Conservation (phyloP, 2,113 vertebrate genomes). For the Corynorhinus townsendii region DNA sequence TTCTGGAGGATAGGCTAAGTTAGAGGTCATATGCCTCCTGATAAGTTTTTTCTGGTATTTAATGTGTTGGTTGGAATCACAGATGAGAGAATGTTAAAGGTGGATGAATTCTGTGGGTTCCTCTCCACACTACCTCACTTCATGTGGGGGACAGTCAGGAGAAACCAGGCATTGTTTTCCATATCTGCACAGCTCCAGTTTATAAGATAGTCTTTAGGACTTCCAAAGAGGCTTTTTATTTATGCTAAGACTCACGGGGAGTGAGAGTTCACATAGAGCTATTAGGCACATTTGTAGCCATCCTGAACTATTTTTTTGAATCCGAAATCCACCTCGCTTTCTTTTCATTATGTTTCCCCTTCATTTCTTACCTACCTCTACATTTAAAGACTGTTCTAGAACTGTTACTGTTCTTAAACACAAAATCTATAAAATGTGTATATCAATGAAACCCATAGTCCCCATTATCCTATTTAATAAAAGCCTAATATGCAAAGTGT, state of each 20-base stretch:
- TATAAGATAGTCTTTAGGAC: background rate
- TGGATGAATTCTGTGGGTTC: background rate
- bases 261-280: background rate
- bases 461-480: background rate
- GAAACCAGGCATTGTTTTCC: background rate
- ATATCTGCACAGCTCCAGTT: background rate
- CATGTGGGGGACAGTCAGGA: background rate
- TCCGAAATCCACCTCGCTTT: background rate
- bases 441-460: conserved; percentile 22
- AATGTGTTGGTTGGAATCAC: background rate
- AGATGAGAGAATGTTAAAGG: background rate
- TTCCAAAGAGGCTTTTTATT: background rate
- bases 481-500: no score
- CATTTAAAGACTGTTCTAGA: background rate
- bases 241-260: background rate
- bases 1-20: background rate
- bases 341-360: background rate
- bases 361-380: background rate
- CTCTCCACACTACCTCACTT: no score
- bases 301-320: background rate
- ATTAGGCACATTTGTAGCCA: background rate
- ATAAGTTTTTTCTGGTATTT: background rate
- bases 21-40: background rate
- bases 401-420: conserved; percentile 28
- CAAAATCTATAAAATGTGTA: conserved; percentile 5